Percentiles rank a stretch among this genome's conserved stretches.
These are phyloP conservation scores for Cochlearius cochlearius DNA, from an alignment of 2,113 vertebrate species.

Conservation along the genomic window DNA sequence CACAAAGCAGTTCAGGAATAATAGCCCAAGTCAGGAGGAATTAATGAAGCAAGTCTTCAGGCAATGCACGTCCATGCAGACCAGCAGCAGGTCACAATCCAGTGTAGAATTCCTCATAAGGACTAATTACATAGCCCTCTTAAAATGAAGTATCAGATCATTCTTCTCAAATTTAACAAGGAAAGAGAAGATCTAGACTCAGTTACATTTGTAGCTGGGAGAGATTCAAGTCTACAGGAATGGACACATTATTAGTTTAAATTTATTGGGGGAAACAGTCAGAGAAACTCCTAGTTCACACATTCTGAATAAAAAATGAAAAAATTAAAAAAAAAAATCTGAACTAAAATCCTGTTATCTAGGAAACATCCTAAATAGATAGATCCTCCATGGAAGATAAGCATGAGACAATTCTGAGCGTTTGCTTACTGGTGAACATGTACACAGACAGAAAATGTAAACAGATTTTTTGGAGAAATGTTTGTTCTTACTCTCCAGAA, in stretches of 20 bases:
- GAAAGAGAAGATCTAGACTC: background rate
- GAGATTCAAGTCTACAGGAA: background rate
- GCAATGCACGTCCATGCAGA: background rate
- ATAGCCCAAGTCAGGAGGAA: background rate
- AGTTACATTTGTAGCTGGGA: background rate
- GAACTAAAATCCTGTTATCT: background rate
- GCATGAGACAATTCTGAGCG: background rate
- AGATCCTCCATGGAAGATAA: background rate
- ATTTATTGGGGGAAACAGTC: background rate
- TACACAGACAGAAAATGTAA: background rate
- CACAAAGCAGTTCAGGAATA: background rate
- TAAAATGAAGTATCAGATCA: background rate
- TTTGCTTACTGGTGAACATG: background rate
- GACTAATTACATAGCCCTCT: background rate
- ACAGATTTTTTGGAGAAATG: fast-evolving
- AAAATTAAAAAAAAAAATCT: no score
- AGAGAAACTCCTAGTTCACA: background rate
- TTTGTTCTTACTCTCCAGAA: background rate
- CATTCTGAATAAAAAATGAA: background rate
- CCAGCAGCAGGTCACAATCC: background rate
- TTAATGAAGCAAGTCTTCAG: background rate
- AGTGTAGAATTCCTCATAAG: background rate
- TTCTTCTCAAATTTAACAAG: background rate
- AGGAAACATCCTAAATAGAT: background rate
- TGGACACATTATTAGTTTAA: background rate